Evolutionary conservation across 2,113 vertebrate genomes (phyloP).

Genomic region (Desmodus rotundus): DNA sequence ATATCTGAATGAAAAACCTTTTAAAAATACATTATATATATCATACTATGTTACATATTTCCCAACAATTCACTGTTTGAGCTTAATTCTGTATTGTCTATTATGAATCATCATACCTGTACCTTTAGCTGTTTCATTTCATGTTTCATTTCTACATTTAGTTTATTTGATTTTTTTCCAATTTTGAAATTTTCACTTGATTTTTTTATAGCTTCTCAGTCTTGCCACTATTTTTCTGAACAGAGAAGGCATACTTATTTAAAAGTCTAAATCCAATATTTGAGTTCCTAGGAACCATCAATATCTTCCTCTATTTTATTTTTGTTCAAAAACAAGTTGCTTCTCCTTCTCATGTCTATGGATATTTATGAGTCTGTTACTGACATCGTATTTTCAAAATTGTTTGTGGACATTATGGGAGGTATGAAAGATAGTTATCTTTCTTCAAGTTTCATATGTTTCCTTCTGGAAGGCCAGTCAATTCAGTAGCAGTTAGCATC

Average conservation of each 20-base stretch:
- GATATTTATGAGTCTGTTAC: background rate
- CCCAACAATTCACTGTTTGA: background rate
- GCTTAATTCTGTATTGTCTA: background rate
- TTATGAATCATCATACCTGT: background rate
- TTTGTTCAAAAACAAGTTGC: background rate
- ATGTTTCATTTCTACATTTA: background rate
- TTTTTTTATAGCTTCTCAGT: background rate
- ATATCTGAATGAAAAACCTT: background rate
- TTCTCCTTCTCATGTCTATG: background rate
- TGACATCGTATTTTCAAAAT: background rate
- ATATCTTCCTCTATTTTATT: background rate
- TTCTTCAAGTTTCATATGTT: background rate
- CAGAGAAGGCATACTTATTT: background rate
- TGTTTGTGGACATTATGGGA: background rate
- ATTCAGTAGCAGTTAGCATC: background rate
- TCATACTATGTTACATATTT: background rate
- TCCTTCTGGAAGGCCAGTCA: background rate
- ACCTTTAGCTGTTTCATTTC: background rate
- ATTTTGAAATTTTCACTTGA: background rate
- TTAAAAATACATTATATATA: background rate
- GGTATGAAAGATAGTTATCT: background rate
- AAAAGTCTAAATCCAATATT: background rate
- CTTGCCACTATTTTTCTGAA: background rate
- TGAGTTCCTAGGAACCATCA: background rate
- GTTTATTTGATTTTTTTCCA: background rate